Conservation (phyloP, 1,140 invertebrate genomes). For the Brachionus paranguensis region DNA sequence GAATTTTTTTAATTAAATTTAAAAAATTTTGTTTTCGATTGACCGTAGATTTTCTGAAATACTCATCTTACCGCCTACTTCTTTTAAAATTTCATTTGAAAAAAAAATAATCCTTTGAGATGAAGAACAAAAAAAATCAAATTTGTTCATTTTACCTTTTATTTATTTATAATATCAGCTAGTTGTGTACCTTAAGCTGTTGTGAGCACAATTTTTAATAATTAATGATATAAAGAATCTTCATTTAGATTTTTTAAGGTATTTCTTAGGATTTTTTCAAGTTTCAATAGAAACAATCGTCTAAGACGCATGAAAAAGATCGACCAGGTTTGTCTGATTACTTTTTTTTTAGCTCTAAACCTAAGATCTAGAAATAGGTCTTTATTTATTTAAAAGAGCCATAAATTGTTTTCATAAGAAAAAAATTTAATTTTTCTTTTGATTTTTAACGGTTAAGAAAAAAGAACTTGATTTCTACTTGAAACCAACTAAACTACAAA, state of each 20-base stretch:
- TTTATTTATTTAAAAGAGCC: background rate
- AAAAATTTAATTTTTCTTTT: background rate
- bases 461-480: slow-evolving; percentile 16
- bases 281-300: background rate
- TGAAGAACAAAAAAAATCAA: background rate
- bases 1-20: background rate
- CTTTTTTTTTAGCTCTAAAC: background rate
- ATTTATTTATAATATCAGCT: background rate
- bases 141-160: background rate
- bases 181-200: background rate
- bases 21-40: background rate
- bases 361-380: background rate
- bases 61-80: background rate
- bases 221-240: background rate
- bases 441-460: background rate
- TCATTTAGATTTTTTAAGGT: background rate
- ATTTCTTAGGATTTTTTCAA: too few species aligned
- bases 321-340: background rate
- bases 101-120: background rate
- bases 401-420: background rate
- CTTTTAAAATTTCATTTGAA: background rate
- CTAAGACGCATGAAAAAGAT: background rate
- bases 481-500: background rate
- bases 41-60: too few species aligned
- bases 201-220: background rate